Evolutionary conservation across 2,888 invertebrate species (phyloP), one percentile per base, ranked within the genome.

Genomic region (Diaprepes abbreviatus): DNA sequence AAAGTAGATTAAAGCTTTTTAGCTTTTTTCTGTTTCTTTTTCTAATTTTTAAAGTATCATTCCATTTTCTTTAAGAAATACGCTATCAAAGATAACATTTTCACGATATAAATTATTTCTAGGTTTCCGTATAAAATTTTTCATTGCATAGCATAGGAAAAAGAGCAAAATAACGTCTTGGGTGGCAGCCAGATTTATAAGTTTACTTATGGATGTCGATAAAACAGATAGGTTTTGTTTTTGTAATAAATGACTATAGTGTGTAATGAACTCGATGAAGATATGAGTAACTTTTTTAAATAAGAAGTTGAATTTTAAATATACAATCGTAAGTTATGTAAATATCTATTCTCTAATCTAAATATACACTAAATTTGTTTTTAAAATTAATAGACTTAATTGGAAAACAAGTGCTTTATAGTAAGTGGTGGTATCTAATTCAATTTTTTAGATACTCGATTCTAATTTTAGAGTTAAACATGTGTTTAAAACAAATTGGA

Each of bases 141-240:
- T 65, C 60, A 59, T 19, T 24, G 48, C 14, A 14, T 28, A 55
- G 19, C 55, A 35, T 35, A n/a, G 21, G 16, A 60, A 36, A 48
- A 57, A 43, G 50, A 62, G 24, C 33, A 64, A 38, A 48, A 58
- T 52, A 12, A 19, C 70, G 33, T 62, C 70, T 70, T 70, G 70
- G 70, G 70, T 70, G 70, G 70, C 66, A 62, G 66, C 70, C 70
- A 70, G 70, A 70, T 70, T 70, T 70, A 70, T 70, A 70, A 59
- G 60, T 65, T 70, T 65, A 59, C 70, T 70, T 70, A 64, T 70
- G 54, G 55, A 59, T 62, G 70, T 70, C 70, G 70, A 70, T 70
- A 66, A 70, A 70, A 66, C 57, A 54, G 62, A 66, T 70, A 59
- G 63, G 31, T 62, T 57, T 64, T 66, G 60, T 66, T 60, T 65